Percentiles rank a stretch among this genome's conserved stretches.
phyloP scores from a whole-genome alignment of 64 coral and sea anemone genomes.

The Montipora capricornis region DNA sequence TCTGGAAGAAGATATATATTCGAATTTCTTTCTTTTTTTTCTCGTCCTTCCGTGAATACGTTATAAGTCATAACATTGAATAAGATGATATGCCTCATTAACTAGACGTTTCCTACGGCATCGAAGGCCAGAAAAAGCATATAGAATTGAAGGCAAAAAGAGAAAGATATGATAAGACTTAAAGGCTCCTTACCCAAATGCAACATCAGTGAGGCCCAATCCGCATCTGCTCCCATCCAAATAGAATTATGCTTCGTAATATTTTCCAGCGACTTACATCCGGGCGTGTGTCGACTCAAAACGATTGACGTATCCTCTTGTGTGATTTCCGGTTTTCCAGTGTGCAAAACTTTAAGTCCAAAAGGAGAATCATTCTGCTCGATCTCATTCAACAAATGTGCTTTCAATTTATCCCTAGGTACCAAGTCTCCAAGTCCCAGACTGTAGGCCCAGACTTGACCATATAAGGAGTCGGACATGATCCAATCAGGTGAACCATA shows the following conservation, averaged over 20 bases:
- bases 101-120: no score
- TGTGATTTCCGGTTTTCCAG: constrained; percentile 40
- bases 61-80: no score
- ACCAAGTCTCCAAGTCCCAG: constrained; percentile 84
- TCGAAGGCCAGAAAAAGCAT: no score
- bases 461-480: constrained; percentile 96
- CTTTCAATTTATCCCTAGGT: constrained; percentile 72
- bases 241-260: constrained; percentile 92
- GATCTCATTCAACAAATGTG: constrained; percentile 74
- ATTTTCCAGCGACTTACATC: constrained; percentile 90
- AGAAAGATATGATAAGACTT: not conserved
- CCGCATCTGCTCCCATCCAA: constrained; percentile 93
- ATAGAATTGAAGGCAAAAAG: no score
- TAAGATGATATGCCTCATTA: no score
- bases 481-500: constrained; percentile 91
- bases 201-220: constrained; percentile 89
- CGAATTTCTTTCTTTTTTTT: no score
- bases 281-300: constrained; percentile 54
- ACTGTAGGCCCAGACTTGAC: constrained; percentile 90
- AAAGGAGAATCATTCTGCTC: constrained; percentile 83
- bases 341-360: constrained; percentile 77
- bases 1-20: no score
- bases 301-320: constrained; percentile 87
- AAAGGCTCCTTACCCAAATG: constrained; percentile 61
- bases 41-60: no score